A percentile compares a stretch with the other conserved stretches of the same genome.
Evolutionary conservation across 2,797 vertebrate genomes (phyloP).

Genomic region (Catharus ustulatus): DNA sequence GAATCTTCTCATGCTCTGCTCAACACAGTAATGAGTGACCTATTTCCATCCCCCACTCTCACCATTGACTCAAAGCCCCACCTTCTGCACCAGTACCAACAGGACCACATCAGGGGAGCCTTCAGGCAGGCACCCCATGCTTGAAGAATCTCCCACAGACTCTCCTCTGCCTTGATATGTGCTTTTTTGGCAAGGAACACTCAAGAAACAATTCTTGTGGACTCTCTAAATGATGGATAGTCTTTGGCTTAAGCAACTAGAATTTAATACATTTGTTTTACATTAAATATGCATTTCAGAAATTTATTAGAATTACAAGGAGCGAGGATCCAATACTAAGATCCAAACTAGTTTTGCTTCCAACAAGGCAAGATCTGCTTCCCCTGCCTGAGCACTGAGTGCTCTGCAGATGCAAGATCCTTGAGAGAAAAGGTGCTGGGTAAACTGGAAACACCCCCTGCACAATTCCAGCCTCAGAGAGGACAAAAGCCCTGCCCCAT

Average conservation of each 20-base stretch:
- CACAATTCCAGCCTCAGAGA: background rate
- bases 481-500: background rate
- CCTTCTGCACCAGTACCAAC: background rate
- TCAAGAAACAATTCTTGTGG: background rate
- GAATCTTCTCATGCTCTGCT: background rate
- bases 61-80: background rate
- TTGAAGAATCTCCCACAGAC: background rate
- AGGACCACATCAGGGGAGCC: background rate
- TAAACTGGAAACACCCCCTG: background rate
- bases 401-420: background rate
- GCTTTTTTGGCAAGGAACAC: background rate
- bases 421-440: background rate
- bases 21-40: background rate
- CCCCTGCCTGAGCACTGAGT: background rate
- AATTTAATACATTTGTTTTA: background rate
- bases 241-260: background rate
- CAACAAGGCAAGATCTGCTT: background rate
- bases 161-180: background rate
- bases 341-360: background rate
- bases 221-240: background rate
- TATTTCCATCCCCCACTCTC: background rate
- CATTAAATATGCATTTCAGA: background rate
- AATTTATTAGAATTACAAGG: background rate
- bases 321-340: background rate
- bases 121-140: background rate